These are phyloP conservation scores for Picus viridis DNA, from an alignment of 2,797 vertebrate species.

Conservation along the genomic window DNA sequence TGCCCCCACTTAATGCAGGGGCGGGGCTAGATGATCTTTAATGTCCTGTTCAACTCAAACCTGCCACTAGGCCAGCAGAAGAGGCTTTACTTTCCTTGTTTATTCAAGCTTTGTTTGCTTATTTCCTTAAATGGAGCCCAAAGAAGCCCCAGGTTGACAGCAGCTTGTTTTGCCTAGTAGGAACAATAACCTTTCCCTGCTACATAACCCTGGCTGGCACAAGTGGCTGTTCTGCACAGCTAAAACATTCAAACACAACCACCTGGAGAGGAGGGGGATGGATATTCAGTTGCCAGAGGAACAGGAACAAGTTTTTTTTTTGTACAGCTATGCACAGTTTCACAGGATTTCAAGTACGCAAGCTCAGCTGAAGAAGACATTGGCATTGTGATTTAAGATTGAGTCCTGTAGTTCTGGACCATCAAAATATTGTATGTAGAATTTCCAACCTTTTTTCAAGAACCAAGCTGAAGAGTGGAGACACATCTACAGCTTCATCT, in stretches of 20 bases:
- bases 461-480: background rate
- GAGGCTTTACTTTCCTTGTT: constrained; percentile 1
- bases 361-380: background rate
- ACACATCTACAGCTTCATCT: background rate
- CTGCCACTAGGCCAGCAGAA: background rate
- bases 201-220: background rate
- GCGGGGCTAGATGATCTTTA: too few species aligned
- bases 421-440: background rate
- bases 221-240: background rate
- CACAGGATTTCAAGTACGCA: background rate
- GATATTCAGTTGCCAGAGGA: background rate
- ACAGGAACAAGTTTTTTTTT: background rate
- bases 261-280: background rate
- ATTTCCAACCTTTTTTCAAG: background rate
- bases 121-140: background rate
- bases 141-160: background rate
- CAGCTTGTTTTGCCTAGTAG: background rate
- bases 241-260: background rate
- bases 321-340: background rate
- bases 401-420: background rate
- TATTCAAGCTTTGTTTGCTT: constrained; percentile 40
- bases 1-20: too few species aligned
- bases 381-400: background rate
- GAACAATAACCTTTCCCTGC: background rate
- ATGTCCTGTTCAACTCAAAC: background rate